Conservation (phyloP, 2,888 invertebrate species). For the Hirtodrosophila cameraria region DNA sequence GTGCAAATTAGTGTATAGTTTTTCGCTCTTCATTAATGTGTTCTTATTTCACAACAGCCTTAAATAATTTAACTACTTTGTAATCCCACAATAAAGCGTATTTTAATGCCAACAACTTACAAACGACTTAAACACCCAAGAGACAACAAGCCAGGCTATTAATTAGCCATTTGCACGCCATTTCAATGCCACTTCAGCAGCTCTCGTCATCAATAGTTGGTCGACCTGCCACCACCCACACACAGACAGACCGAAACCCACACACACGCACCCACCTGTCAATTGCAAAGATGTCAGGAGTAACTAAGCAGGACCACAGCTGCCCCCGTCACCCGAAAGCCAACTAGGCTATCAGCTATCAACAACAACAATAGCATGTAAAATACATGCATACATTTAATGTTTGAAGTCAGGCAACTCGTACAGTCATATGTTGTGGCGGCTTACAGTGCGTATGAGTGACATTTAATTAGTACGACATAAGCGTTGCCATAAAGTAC, state of each 20-base stretch:
- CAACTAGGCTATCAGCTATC: conserved; percentile 5
- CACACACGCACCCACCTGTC: conserved; percentile 15
- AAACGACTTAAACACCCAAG: conserved; percentile 14
- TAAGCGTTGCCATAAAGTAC: conserved; percentile 66
- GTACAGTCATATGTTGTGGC: conserved; percentile 13
- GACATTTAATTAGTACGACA: conserved; percentile 72
- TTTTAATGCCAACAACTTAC: background rate
- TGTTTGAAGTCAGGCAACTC: conserved; percentile 44
- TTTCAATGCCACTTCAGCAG: conserved; percentile 47
- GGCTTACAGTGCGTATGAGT: conserved; percentile 62
- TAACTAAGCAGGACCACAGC: background rate
- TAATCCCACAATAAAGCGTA: background rate
- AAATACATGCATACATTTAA: conserved; percentile 32
- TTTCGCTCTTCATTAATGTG: no score
- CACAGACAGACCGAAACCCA: no score
- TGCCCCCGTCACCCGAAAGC: background rate
- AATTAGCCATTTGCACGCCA: conserved; percentile 65
- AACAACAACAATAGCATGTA: conserved; percentile 24
- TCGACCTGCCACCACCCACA: conserved; percentile 5
- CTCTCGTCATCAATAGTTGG: conserved; percentile 33
- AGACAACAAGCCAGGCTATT: conserved; percentile 33
- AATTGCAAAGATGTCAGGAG: conserved; percentile 31
- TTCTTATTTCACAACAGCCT: background rate
- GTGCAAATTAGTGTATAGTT: no score
- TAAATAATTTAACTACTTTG: background rate